A percentile compares a stretch with the other conserved stretches of the same genome.
Conservation (phyloP, 2,113 vertebrate genomes). For the Microtus ochrogaster region DNA sequence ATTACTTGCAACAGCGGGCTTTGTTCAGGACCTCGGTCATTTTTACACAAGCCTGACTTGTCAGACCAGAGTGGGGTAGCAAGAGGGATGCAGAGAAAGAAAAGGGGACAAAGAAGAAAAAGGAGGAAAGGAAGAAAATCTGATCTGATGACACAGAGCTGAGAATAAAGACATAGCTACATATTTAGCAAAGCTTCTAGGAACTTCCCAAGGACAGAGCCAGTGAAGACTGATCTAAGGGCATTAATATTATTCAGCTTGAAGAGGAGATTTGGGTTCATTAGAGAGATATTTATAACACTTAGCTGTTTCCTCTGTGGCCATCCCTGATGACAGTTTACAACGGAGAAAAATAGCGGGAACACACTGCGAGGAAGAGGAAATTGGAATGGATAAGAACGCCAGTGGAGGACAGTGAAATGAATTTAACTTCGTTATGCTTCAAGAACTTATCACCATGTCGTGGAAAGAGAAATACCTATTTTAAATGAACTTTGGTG, state of each 20-base stretch:
- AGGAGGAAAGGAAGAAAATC: not conserved
- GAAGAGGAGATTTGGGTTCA: constrained; percentile 73
- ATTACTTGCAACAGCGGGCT: constrained; percentile 89
- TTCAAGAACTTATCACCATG: constrained; percentile 57
- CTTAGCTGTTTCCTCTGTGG: constrained; percentile 80
- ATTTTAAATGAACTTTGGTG: constrained; percentile 78
- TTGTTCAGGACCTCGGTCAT: constrained; percentile 83
- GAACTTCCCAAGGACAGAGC: constrained; percentile 48
- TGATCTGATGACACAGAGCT: constrained; percentile 22
- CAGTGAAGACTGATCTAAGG: constrained; percentile 67
- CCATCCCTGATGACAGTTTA: constrained; percentile 84
- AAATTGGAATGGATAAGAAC: constrained; percentile 67
- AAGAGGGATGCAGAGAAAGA: accelerated
- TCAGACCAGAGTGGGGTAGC: constrained; percentile 68
- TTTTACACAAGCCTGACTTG: constrained; percentile 86
- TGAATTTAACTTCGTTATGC: constrained; percentile 81
- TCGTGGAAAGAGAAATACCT: constrained; percentile 64
- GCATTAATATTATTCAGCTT: constrained; percentile 79
- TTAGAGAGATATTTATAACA: constrained; percentile 81
- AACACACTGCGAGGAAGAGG: constrained; percentile 66
- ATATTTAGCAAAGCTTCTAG: constrained; percentile 64
- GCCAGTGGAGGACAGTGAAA: constrained; percentile 74
- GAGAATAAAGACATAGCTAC: constrained; percentile 70
- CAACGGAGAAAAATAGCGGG: constrained; percentile 78
- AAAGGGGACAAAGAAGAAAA: not conserved